Conservation (phyloP, 1,140 invertebrate genomes). For the Drepana arcuata region DNA sequence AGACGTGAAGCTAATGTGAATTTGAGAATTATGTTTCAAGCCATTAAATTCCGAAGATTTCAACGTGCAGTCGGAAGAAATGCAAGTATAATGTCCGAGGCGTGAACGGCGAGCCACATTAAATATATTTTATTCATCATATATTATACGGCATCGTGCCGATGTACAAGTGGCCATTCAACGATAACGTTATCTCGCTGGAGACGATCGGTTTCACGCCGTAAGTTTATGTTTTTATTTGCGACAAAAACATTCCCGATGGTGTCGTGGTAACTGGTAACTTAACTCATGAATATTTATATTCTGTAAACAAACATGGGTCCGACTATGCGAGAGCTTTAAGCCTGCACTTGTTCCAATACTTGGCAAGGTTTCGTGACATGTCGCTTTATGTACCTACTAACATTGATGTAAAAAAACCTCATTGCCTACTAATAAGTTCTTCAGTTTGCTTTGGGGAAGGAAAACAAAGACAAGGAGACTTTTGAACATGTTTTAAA, state of each 20-base stretch:
- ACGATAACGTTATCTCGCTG: constrained; percentile 47
- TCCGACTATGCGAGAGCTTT: not conserved
- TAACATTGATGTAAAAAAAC: no score
- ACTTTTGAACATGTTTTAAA: no score
- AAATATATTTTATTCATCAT: constrained; percentile 29
- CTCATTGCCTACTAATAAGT: no score
- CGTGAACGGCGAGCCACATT: constrained; percentile 40
- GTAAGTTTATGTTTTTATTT: constrained; percentile 20
- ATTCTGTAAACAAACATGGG: not conserved
- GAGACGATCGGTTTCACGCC: constrained; percentile 46
- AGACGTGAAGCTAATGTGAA: not conserved
- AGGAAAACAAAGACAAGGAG: no score
- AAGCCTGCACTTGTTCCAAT: not conserved
- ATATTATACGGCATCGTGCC: constrained; percentile 28
- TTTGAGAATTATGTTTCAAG: not conserved
- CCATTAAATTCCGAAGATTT: not conserved
- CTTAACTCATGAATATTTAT: not conserved
- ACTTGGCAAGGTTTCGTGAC: not conserved
- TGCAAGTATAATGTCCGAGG: constrained; percentile 46
- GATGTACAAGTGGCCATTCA: constrained; percentile 45
- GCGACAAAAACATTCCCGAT: no score
- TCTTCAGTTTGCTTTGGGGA: no score
- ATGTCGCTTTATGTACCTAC: not conserved
- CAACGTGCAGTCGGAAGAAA: constrained; percentile 21
- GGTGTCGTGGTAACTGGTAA: no score